Percentiles rank a stretch among this genome's conserved stretches.
Conservation (phyloP, 2,888 invertebrate genomes). For the Autographa gamma region DNA sequence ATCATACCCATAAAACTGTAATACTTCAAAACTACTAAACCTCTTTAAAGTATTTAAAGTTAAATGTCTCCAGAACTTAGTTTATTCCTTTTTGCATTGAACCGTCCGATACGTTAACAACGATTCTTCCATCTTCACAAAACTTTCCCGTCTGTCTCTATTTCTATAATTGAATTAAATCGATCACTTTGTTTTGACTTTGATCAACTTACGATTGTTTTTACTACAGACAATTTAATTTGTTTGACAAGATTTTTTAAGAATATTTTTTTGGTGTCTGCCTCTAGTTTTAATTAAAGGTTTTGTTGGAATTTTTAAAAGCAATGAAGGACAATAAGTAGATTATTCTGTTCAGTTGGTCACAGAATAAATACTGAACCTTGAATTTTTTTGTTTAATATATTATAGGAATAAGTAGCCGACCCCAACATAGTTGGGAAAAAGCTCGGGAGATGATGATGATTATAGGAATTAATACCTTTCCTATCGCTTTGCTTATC, state of each 20-base stretch:
- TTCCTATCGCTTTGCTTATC: too few species aligned
- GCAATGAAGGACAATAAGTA: conserved; percentile 32
- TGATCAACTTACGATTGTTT: conserved; percentile 15
- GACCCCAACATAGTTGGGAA: too few species aligned
- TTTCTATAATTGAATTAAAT: conserved; percentile 45
- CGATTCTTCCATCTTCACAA: conserved; percentile 32
- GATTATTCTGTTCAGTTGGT: conserved; percentile 13
- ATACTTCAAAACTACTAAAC: neutral
- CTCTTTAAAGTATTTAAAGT: conserved; percentile 1
- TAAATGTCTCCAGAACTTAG: conserved; percentile 5
- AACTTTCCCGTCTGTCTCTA: conserved; percentile 30
- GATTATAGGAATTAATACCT: too few species aligned
- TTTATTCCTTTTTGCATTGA: conserved; percentile 30
- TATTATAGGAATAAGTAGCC: too few species aligned
- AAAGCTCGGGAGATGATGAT: too few species aligned
- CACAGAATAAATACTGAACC: conserved; percentile 7
- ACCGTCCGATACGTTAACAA: conserved; percentile 36
- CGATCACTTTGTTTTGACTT: conserved; percentile 19
- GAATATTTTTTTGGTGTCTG: neutral
- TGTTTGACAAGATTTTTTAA: neutral
- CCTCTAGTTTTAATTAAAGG: conserved; percentile 9
- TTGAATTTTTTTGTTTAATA: too few species aligned
- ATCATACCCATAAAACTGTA: neutral
- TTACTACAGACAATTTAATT: conserved; percentile 22
- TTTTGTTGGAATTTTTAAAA: conserved; percentile 30